Conservation (phyloP, 1,140 invertebrate genomes). For the Leptopilina clavipes region DNA sequence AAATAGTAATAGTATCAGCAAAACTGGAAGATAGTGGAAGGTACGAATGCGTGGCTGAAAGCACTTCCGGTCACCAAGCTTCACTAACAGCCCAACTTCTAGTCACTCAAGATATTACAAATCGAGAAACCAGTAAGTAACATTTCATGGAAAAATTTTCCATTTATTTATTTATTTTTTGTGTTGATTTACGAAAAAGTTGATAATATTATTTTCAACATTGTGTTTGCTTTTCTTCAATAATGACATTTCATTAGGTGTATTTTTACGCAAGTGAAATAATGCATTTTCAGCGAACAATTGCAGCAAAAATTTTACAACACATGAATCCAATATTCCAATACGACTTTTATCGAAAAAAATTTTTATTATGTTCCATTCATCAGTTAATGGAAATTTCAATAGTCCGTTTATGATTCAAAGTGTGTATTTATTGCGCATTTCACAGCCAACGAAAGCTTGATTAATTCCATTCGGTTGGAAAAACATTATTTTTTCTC, state of each 20-base stretch:
- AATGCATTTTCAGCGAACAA: background rate
- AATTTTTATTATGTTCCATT: background rate
- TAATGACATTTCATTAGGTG: background rate
- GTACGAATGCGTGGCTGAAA: constrained; percentile 84
- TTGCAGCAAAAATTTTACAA: background rate
- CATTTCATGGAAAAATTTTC: background rate
- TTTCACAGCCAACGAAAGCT: constrained; percentile 26
- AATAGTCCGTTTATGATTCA: constrained; percentile 11
- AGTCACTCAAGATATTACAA: constrained; percentile 76
- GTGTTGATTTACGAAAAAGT: no score
- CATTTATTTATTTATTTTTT: no score
- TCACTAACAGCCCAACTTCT: constrained; percentile 77
- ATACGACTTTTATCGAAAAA: background rate
- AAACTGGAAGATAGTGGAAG: constrained; percentile 81
- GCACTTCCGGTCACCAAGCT: constrained; percentile 76
- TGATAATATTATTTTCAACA: no score
- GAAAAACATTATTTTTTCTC: constrained; percentile 5
- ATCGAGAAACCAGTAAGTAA: constrained; percentile 75
- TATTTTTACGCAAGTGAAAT: background rate
- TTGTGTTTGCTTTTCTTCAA: background rate
- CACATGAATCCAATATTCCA: background rate
- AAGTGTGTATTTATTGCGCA: constrained; percentile 4
- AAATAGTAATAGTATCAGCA: constrained; percentile 83
- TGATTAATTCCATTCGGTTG: constrained; percentile 5
- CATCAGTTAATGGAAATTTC: constrained; percentile 4